A percentile compares a stretch with the other conserved stretches of the same genome.
Evolutionary conservation across 2,888 invertebrate genomes (phyloP).

Genomic region (Ametastegia equiseti): DNA sequence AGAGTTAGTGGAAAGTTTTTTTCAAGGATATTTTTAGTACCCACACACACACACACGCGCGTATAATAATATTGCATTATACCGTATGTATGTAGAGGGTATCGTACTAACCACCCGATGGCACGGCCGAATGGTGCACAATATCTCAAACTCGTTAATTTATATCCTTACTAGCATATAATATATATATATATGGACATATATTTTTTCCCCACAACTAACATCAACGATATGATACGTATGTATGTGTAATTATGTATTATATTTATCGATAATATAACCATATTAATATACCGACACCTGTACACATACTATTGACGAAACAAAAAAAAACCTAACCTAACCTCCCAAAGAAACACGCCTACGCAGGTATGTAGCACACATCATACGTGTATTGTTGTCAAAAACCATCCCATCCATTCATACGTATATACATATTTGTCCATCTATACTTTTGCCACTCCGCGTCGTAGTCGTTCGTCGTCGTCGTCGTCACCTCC

Average conservation of each 20-base stretch:
- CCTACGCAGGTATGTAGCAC: no score
- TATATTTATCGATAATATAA: no score
- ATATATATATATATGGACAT: background rate
- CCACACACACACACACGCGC: background rate
- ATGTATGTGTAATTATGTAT: no score
- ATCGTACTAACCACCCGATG: background rate
- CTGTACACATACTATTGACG: background rate
- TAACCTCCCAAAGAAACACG: no score
- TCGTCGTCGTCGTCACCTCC: slow-evolving; percentile 60
- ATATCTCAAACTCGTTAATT: no score
- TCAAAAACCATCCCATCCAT: background rate
- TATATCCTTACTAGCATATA: no score
- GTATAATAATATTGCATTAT: background rate
- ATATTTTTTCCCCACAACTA: no score
- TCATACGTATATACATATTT: background rate
- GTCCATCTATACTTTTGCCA: background rate
- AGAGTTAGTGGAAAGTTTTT: slow-evolving; percentile 39
- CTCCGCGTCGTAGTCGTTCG: no score
- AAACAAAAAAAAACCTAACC: background rate
- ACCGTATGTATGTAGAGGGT: background rate
- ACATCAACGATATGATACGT: no score
- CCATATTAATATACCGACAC: no score
- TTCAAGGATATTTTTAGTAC: slow-evolving; percentile 18
- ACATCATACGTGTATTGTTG: no score
- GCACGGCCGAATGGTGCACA: no score